Evolutionary conservation across 2,888 invertebrate species (phyloP), one percentile per base, ranked within the genome.

Genomic region (Theretra japonica): DNA sequence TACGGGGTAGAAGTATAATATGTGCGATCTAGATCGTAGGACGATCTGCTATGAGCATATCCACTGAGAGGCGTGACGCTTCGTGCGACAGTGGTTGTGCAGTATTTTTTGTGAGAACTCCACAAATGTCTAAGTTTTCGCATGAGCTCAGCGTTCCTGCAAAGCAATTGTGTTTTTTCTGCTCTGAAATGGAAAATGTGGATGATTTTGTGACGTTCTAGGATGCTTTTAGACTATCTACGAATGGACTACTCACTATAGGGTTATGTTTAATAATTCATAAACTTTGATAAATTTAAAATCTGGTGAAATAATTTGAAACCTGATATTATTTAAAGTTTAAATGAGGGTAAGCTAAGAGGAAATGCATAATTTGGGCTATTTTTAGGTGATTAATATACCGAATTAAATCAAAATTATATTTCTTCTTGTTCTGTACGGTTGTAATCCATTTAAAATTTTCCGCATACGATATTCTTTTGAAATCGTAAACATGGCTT

Each of bases 121-220:
- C 96, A 96, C 75, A 96, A 88, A 79, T 92, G 94, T 85, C 95
- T 94, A 80, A 96, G 94, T 88, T 95, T 95, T 88, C 94, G 92
- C 94, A 95, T 95, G 84, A 96, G 93, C 82, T 95, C 95, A 82
- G 91, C 90, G 88, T 96, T 96, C 88, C 95, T 95, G 88, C 92
- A 94, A 90, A 94, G 95, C 91, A 96, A 94, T 86, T 95, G 95
- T 85, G 92, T 88, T 88, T 91, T 95, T 83, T 96, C 96, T 89
- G 90, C 89, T 95, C 96, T 96, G 95, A 88, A 95, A 95, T 81
- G 83, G 80, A 91, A 90, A 82, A 76, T 72, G 72, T 65, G 50
- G 21, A 62, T 70, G 53, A 62, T 30, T 65, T 56, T 71, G 41
- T n/a, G 53, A 70, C 7, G 50, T 69, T 73, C 70, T 75, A 53